Percentiles rank a stretch among this genome's conserved stretches.
Evolutionary conservation across 1,140 invertebrate species (phyloP).

Genomic region (Drosophila baimaii): DNA sequence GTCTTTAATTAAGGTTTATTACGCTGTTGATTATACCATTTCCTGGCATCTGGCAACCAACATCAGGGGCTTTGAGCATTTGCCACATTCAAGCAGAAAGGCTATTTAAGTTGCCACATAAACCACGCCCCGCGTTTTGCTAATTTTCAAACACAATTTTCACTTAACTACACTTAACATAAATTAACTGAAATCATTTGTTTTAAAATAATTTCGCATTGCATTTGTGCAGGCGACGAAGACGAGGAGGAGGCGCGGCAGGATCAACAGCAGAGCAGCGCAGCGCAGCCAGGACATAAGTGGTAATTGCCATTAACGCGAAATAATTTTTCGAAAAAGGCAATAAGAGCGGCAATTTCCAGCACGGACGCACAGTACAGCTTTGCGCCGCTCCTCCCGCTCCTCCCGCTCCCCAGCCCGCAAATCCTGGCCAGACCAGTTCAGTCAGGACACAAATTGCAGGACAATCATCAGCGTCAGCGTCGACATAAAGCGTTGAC

Average conservation of each 20-base stretch:
- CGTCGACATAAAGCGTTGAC: constrained; percentile 32
- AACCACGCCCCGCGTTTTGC: constrained; percentile 62
- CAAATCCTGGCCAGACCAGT: constrained; percentile 26
- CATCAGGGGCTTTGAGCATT: background rate
- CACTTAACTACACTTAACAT: constrained; percentile 80
- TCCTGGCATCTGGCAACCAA: constrained; percentile 10
- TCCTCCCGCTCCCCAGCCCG: background rate
- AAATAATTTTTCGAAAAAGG: constrained; percentile 78
- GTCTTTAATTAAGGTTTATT: background rate
- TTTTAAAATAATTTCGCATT: constrained; percentile 75
- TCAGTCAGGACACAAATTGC: constrained; percentile 71
- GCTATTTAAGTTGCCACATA: constrained; percentile 65
- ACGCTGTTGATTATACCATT: background rate
- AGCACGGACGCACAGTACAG: constrained; percentile 60
- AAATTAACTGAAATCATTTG: constrained; percentile 78
- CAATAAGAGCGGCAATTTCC: constrained; percentile 78
- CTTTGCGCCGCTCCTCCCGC: background rate
- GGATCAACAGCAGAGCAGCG: constrained; percentile 23
- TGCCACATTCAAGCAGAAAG: constrained; percentile 23
- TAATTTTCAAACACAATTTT: constrained; percentile 76
- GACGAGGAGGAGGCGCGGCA: constrained; percentile 22
- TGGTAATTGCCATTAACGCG: constrained; percentile 82
- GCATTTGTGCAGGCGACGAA: constrained; percentile 39
- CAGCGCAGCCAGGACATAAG: constrained; percentile 55
- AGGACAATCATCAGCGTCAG: constrained; percentile 71